Conservation (phyloP, 1,140 invertebrate genomes). For the Macrotrachela quadricornifera region DNA sequence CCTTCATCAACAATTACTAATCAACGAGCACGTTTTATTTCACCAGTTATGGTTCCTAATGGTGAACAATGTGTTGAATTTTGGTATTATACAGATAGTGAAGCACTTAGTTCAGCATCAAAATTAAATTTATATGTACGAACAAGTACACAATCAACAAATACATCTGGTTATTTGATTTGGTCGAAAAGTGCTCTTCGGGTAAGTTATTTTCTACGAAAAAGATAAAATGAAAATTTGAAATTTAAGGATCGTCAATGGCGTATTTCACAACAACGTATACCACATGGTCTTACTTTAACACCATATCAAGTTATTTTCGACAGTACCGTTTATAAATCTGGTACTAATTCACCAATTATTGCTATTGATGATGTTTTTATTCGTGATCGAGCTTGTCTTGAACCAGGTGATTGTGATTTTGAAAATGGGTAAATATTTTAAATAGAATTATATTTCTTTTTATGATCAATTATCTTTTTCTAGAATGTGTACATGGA, state of each 20-base stretch:
- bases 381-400: slow-evolving; percentile 2
- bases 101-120: not conserved
- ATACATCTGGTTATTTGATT: too few relatives aligned
- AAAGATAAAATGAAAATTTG: not conserved
- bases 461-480: too few relatives aligned
- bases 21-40: not conserved
- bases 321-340: not conserved
- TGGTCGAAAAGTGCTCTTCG: not conserved
- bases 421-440: slow-evolving; percentile 13
- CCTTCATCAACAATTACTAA: not conserved
- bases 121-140: too few relatives aligned
- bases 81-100: slow-evolving; percentile 1
- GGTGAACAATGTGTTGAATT: slow-evolving; percentile 7
- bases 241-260: not conserved
- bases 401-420: slow-evolving; percentile 13
- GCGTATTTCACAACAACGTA: not conserved
- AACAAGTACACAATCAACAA: too few relatives aligned
- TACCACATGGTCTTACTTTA: not conserved
- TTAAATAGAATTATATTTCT: too few relatives aligned
- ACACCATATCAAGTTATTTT: slow-evolving; percentile 4
- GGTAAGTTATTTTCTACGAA: not conserved
- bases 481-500: too few relatives aligned
- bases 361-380: slow-evolving; percentile 5
- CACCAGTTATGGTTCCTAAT: not conserved
- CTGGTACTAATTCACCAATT: not conserved